Evolutionary conservation across 1,140 invertebrate species (phyloP), one percentile per base, ranked within the genome.

Genomic region (Xylocopa sonorina): DNA sequence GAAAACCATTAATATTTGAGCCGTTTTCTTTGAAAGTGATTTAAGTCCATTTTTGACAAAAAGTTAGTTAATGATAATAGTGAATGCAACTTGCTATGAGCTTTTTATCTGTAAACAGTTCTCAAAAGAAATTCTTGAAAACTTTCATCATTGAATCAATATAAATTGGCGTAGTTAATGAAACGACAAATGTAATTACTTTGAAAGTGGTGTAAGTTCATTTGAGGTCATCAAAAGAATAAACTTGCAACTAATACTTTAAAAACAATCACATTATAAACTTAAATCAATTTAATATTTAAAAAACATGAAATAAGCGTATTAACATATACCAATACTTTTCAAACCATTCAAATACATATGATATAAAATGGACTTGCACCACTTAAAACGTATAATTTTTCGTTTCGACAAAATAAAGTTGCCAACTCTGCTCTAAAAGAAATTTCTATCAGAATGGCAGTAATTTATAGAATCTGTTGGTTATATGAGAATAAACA

Each of bases 121-220:
- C 4, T 41, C 38, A 41, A 3, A 41, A 41, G 9, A 41, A 41
- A 41, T 41, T 9, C 38, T 41, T 50, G 6, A 50, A 50, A 50
- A 21, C 16, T 50, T 16, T 14, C 46, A 50, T 10, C 46, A 5
- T 14, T 21, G 2, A 14, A 14, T 38, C 27, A 50, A 6, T 50
- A 50, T 50, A 50, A 50, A 50, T 50, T 50, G n/a, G n/a, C n/a
- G n/a, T n/a, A n/a, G 46, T 50, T 50, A 50, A 50, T 50, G 46
- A 50, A n/a, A n/a, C n/a, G n/a, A n/a, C n/a, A n/a, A n/a, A n/a
- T n/a, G n/a, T n/a, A n/a, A n/a, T n/a, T n/a, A 50, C 12, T 21
- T 50, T 50, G 12, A 14, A 41, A 41, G 9, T 41, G 38, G 38
- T 41, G 38, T 41, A 41, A 41, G 38, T 41, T 41, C 9, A 41